Conservation (phyloP, 1,140 invertebrate species). For the Rhynchophorus ferrugineus region DNA sequence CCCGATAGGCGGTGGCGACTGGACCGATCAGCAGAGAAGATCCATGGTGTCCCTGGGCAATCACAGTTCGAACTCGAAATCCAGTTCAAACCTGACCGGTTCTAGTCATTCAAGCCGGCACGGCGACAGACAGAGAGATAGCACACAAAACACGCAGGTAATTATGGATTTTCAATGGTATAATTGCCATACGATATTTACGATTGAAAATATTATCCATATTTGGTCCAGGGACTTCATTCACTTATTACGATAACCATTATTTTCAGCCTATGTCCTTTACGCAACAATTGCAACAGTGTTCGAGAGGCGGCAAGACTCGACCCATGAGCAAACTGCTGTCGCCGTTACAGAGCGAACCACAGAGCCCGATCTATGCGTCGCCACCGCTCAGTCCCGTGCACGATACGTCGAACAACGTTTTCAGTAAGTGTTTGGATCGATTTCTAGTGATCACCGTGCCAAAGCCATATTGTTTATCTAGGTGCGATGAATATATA, state of each 20-base stretch:
- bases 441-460: background rate
- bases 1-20: conserved; percentile 46
- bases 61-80: conserved; percentile 64
- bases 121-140: conserved; percentile 35
- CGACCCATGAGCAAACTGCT: conserved; percentile 54
- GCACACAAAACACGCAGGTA: conserved; percentile 29
- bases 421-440: conserved; percentile 31
- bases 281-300: conserved; percentile 69
- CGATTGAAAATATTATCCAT: background rate
- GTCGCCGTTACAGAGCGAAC: conserved; percentile 66
- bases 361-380: conserved; percentile 68
- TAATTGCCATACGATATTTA: too few relatives aligned
- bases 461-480: background rate
- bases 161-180: conserved; percentile 5
- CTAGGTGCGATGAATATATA: conserved; percentile 39
- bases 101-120: conserved; percentile 40
- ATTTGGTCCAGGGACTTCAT: background rate
- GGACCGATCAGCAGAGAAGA: conserved; percentile 54
- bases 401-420: conserved; percentile 45
- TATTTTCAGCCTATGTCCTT: conserved; percentile 53
- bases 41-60: conserved; percentile 66
- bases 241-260: background rate
- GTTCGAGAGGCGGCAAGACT: conserved; percentile 50
- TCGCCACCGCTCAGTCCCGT: conserved; percentile 66
- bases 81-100: conserved; percentile 61